Percentiles rank a stretch among this genome's conserved stretches.
These are phyloP conservation scores for Scrobipalpa costella DNA, from an alignment of 2,888 invertebrate species.

Conservation along the genomic window DNA sequence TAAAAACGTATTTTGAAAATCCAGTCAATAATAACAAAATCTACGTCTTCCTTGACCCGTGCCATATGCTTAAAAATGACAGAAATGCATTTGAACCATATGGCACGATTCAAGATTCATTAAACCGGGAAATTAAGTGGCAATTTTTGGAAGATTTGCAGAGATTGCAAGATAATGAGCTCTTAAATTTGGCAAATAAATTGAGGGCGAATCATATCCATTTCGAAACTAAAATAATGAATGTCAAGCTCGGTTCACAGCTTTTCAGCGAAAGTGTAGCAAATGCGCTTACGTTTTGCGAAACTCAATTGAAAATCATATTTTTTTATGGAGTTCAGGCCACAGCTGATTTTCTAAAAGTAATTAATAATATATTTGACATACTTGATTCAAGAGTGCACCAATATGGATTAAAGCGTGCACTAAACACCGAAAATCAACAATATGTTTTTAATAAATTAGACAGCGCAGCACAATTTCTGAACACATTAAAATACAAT, in stretches of 20 bases:
- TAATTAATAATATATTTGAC: conserved; percentile 24
- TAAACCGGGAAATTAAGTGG: background rate
- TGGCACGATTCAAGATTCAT: background rate
- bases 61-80: conserved; percentile 13
- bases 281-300: conserved; percentile 17
- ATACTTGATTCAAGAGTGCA: conserved; percentile 27
- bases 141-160: background rate
- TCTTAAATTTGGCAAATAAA: background rate
- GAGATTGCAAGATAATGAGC: background rate
- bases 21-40: conserved; percentile 2
- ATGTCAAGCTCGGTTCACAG: background rate
- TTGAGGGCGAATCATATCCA: background rate
- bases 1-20: conserved; percentile 16
- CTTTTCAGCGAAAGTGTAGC: conserved; percentile 26
- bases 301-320: background rate
- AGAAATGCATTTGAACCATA: conserved; percentile 18
- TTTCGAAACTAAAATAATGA: background rate
- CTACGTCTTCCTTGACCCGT: conserved; percentile 6
- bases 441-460: background rate
- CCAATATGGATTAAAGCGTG: conserved; percentile 27
- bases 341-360: conserved; percentile 22
- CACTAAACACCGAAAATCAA: conserved; percentile 25
- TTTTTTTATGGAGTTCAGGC: background rate
- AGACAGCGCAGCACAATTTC: background rate
- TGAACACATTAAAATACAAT: conserved; percentile 10